Conservation (phyloP, 1,140 invertebrate species). For the Callitettix versicolor region DNA sequence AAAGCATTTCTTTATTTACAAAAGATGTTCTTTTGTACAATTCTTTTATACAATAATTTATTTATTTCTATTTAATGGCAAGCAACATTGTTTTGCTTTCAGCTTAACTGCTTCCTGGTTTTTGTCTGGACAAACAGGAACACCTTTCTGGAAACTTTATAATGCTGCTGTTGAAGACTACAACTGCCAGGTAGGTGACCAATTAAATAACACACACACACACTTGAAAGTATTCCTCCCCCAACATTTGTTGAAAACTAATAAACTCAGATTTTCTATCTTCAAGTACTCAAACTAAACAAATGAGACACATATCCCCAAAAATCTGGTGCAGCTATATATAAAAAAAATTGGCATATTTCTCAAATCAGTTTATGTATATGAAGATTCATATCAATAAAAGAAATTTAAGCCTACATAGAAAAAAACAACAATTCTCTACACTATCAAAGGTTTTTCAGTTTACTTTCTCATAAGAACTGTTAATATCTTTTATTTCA, state of each 20-base stretch:
- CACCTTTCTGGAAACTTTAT: conserved; percentile 52
- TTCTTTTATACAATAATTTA: background rate
- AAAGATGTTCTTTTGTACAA: background rate
- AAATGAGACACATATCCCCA: background rate
- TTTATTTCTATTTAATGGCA: too few species aligned
- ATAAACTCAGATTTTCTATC: background rate
- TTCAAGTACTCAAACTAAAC: background rate
- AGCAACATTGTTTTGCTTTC: conserved; percentile 15
- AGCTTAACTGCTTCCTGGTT: conserved; percentile 60
- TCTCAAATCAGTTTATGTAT: background rate
- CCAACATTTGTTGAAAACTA: background rate
- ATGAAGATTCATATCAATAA: background rate
- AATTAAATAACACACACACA: too few species aligned
- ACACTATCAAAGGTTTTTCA: too few species aligned
- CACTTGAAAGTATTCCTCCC: too few species aligned
- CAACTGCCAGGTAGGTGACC: conserved; percentile 43
- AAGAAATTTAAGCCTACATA: background rate
- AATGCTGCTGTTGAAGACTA: conserved; percentile 43
- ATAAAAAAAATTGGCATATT: background rate
- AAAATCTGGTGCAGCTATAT: background rate
- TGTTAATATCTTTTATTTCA: too few species aligned
- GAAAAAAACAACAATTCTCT: too few species aligned
- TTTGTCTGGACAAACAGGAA: conserved; percentile 47
- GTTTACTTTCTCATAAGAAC: too few species aligned
- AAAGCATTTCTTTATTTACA: too few species aligned